Base-by-base conservation (phyloP, 2,797 vertebrate genomes). In the Rhodeus uyekii region DNA sequence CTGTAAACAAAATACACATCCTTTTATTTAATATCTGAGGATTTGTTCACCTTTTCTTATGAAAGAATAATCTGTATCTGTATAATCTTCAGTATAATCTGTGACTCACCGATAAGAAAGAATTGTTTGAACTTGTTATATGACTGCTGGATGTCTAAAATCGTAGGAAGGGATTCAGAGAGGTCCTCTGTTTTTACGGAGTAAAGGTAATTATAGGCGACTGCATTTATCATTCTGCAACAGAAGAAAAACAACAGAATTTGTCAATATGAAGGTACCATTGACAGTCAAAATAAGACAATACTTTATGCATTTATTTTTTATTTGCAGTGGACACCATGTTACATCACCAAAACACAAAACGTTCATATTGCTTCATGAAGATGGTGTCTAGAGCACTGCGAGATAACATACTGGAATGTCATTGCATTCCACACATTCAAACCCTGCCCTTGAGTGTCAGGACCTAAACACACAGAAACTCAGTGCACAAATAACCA, bases 81-180 rank as follows among this genome's bases (percentile, higher is more conserved):
- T n/a, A n/a, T n/a, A n/a, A n/a, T 50, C 2, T 64, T 8, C 27
- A 29, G 8, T 38, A 19, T 60, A 34, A 34, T 48, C 29, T 50
- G 50, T 68, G 39, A 86, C 95, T 94, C 87, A 96, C 96, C 96
- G 86, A 96, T 94, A 58, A 97, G 90, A 90, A 97, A 97, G 14
- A 96, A 93, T 81, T 96, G 96, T 82, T 96, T 97, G 89, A 96
- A 97, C 89, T 90, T 95, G 78, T 87, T 93, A 83, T 97, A 96
- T 5, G 96, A 93, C 65, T 90, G 91, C 89, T 96, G 96, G 87
- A 97, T 94, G 76, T 97, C 96, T 85, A 95, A 94, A 65, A 96
- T 78, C 39, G 95, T 91, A 4, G 96, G 94, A 83, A 96, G 95
- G 34, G 91, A 94, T 90, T 92, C 92, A 32, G 95, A 93, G 5